Evolutionary conservation across 2,113 vertebrate species (phyloP).

Genomic region (Bos taurus): ARS-UCD2.0 NC_037338.1:28443501-28444000

Average conservation of each 20-base stretch:
- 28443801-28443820: neutral
- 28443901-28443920: neutral
- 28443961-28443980: neutral
- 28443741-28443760: neutral
- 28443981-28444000: neutral
- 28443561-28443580: fast-evolving
- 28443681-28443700: neutral
- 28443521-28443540: neutral
- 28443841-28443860: fast-evolving
- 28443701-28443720: neutral
- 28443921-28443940: fast-evolving
- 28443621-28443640: neutral
- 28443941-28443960: neutral
- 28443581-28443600: fast-evolving
- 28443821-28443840: neutral
- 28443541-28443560: neutral
- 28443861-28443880: neutral
- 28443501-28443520: neutral
- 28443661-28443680: neutral
- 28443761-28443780: neutral
- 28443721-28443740: neutral
- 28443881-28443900: neutral
- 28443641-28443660: fast-evolving
- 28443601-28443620: neutral
- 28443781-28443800: neutral